Percentiles rank a stretch among this genome's conserved stretches.
Evolutionary conservation across 2,888 invertebrate species (phyloP).

Genomic region (Idaea dimidiata): DNA sequence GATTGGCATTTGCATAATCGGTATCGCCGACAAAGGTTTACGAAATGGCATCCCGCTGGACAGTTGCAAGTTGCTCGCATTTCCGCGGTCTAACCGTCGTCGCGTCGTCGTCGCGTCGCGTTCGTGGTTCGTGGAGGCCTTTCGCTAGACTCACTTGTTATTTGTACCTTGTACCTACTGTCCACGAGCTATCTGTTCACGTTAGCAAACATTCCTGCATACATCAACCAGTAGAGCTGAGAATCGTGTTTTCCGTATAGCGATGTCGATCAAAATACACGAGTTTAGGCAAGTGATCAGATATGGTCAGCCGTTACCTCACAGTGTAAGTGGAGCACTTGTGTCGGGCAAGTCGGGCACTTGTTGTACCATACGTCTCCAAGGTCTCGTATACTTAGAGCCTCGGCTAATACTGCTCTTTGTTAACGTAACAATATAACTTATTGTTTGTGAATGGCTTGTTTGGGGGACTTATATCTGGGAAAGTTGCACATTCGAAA

Average conservation of each 20-base stretch:
- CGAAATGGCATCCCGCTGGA: slow-evolving; percentile 43
- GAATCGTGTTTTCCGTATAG: not conserved
- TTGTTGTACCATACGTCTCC: slow-evolving; percentile 27
- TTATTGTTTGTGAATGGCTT: too few species aligned
- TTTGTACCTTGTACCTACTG: not conserved
- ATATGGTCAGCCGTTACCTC: slow-evolving; percentile 57
- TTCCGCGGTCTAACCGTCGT: slow-evolving; percentile 40
- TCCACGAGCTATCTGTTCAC: not conserved
- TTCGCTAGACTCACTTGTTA: not conserved
- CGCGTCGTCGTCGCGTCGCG: slow-evolving; percentile 35
- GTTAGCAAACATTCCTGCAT: not conserved
- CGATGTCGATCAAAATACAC: not conserved
- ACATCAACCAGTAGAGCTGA: not conserved
- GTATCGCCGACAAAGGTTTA: slow-evolving; percentile 36
- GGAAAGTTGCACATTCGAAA: too few species aligned
- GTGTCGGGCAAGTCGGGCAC: slow-evolving; percentile 27
- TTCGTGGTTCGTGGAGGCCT: slow-evolving; percentile 8
- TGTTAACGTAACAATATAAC: too few species aligned
- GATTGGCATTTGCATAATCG: slow-evolving; percentile 28
- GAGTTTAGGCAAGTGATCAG: slow-evolving; percentile 40
- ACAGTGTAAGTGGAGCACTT: slow-evolving; percentile 59
- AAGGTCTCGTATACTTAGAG: slow-evolving; percentile 15
- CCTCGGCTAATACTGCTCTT: too few species aligned
- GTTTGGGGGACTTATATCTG: too few species aligned
- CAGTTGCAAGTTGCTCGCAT: slow-evolving; percentile 19